Evolutionary conservation across 2,113 vertebrate genomes (phyloP).

Genomic region (Egretta garzetta): DNA sequence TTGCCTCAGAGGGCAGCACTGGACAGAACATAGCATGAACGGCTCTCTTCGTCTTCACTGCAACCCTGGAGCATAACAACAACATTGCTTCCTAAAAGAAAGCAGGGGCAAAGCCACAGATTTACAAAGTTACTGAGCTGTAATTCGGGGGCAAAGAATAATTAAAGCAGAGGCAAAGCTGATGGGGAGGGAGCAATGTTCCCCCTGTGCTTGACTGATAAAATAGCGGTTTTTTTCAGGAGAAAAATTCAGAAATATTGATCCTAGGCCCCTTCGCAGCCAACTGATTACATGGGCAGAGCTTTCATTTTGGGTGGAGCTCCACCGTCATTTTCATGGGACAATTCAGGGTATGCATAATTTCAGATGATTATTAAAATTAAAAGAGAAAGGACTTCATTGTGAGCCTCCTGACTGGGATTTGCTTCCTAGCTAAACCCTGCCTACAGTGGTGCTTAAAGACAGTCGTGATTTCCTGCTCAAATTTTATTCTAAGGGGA

Average conservation of each 20-base stretch:
- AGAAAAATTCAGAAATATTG: background rate
- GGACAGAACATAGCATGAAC: background rate
- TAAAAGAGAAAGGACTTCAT: background rate
- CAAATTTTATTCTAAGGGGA: background rate
- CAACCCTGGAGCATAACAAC: background rate
- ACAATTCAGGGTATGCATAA: background rate
- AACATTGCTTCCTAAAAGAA: background rate
- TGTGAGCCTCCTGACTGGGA: background rate
- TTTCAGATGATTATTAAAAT: background rate
- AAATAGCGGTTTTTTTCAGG: background rate
- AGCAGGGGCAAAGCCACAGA: background rate
- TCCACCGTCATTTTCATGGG: background rate
- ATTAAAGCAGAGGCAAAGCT: background rate
- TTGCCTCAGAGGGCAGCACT: background rate
- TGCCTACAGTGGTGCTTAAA: background rate
- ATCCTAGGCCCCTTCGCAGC: background rate
- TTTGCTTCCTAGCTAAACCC: background rate
- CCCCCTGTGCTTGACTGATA: background rate
- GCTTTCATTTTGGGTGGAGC: background rate
- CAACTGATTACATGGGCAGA: background rate
- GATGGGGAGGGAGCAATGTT: background rate
- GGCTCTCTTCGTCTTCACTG: background rate
- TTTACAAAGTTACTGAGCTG: background rate
- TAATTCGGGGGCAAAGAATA: background rate
- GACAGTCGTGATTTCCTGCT: background rate